Evolutionary conservation across 1,140 invertebrate genomes (phyloP), one percentile per base, ranked within the genome.

Genomic region (Proales similis): DNA sequence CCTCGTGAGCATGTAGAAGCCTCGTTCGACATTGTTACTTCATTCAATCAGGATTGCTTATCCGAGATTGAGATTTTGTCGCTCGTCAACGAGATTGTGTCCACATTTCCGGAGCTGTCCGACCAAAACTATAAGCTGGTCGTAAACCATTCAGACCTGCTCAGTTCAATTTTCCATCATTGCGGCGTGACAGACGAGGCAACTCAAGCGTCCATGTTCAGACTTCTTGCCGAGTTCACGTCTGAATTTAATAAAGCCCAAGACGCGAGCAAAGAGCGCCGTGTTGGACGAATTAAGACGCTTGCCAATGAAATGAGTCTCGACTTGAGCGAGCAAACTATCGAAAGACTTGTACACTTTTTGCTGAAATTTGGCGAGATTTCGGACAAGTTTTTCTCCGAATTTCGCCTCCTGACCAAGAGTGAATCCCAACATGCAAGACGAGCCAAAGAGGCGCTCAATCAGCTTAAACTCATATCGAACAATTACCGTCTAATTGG

Each of bases 361-460:
- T 57, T 57, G 26, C 36, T 57, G 6, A 57, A 57, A 57, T 27
- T 26, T 3, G 51, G 51, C 9, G 22, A 42, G 2, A n/a, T n/a
- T n/a, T 24, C 51, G 1, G 20, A 42, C 1, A 42, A 39, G 1
- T 27, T 57, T 29, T 39, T 57, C n/a, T 57, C 51, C 4, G 51
- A 57, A 24, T 24, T 57, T 22, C 29, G 38, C 39, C 7, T n/a
- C 4, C 45, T 57, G 51, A 57, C 51, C 9, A 57, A 42, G 45
- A 39, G 1, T 12, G 36, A 42, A n/a, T 11, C 20, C 2, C 14
- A 39, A 6, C 30, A 14, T 14, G 39, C 51, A 1, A 57, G 45
- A 57, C 32, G 39, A 26, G 51, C 51, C 3, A 57, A 39, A 39
- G 51, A 57, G 32, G 51, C 51, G 6, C 26, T 57, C 5, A 57